Evolutionary conservation across 2,113 vertebrate species (phyloP).

Genomic region (Poecile atricapillus): DNA sequence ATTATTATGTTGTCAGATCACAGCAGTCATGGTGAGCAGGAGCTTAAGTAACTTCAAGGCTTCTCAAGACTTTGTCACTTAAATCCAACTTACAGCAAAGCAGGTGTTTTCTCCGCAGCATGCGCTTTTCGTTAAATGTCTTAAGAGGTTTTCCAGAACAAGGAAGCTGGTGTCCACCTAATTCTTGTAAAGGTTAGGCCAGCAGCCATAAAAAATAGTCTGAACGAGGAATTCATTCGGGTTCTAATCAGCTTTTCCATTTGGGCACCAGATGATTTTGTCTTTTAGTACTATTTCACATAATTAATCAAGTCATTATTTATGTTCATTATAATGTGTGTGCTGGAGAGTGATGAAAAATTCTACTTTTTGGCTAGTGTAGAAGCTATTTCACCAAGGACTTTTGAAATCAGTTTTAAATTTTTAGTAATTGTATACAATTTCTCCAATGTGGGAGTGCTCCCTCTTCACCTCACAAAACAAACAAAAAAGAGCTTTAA

Average conservation of each 20-base stretch:
- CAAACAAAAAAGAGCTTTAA: neutral
- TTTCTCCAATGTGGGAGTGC: neutral
- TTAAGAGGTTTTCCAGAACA: neutral
- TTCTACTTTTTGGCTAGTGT: neutral
- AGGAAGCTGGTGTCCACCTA: neutral
- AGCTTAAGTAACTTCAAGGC: neutral
- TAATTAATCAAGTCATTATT: neutral
- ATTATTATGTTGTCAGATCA: neutral
- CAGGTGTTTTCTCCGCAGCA: neutral
- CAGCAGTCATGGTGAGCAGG: neutral
- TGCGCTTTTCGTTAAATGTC: neutral
- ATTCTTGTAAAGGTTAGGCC: neutral
- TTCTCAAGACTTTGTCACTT: neutral
- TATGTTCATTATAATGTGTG: neutral
- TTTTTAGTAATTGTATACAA: neutral
- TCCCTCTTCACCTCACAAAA: neutral
- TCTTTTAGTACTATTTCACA: neutral
- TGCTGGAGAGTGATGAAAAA: neutral
- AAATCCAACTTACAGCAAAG: neutral
- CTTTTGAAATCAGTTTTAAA: neutral
- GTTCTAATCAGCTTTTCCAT: neutral
- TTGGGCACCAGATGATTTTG: neutral
- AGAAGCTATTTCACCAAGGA: neutral
- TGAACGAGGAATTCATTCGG: neutral
- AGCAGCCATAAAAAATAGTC: neutral